Evolutionary conservation across 1,140 invertebrate species (phyloP).

Genomic region (Cyrtorhinus lividipennis): DNA sequence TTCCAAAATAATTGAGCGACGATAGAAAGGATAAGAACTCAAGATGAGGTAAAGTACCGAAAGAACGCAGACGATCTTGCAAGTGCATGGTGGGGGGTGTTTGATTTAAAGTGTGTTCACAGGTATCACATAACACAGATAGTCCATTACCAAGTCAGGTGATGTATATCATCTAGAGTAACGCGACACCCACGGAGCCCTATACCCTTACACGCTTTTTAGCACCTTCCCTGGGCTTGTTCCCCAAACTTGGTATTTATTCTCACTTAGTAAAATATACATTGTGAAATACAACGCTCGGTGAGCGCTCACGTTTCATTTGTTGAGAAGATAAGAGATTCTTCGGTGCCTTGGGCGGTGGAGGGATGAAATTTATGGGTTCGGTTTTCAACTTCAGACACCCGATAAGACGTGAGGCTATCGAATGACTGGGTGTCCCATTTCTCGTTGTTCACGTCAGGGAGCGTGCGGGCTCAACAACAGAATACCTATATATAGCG

Average conservation of each 20-base stretch:
- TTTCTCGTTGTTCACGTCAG: no score
- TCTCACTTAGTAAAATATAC: conserved; percentile 15
- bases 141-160: conserved; percentile 7
- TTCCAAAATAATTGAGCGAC: no score
- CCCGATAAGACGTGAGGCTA: background rate
- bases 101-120: background rate
- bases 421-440: background rate
- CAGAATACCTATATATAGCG: no score
- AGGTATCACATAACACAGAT: background rate
- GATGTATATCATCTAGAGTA: conserved; percentile 10
- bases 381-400: background rate
- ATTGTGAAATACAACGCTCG: conserved; percentile 11
- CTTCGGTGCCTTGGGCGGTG: background rate
- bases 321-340: background rate
- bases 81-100: no score
- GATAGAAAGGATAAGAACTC: no score
- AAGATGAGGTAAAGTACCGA: background rate
- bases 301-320: conserved; percentile 3
- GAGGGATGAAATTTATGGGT: background rate
- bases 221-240: no score
- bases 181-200: conserved; percentile 6
- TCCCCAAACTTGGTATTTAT: conserved; percentile 13
- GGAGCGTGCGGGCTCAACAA: no score
- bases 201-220: conserved; percentile 15
- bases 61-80: no score